Evolutionary conservation across 2,797 vertebrate species (phyloP).

Genomic region (Liasis olivaceus): DNA sequence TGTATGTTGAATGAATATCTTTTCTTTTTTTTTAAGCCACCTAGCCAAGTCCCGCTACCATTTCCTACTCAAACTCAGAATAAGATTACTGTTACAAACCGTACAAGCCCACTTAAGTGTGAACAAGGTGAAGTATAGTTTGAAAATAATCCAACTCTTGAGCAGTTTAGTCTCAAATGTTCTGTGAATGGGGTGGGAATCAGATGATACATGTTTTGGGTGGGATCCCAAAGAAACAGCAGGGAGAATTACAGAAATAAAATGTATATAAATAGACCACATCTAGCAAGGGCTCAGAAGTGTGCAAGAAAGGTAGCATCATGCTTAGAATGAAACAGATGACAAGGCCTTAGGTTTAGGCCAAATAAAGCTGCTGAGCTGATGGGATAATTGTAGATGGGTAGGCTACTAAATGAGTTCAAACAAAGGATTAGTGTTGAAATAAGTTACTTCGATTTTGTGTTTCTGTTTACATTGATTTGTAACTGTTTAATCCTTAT

Average conservation of each 20-base stretch:
- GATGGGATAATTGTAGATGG: not conserved
- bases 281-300: not conserved
- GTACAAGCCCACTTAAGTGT: conserved; percentile 47
- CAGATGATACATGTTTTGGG: not conserved
- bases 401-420: not conserved
- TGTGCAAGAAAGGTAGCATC: not conserved
- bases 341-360: not conserved
- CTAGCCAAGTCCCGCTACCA: not conserved
- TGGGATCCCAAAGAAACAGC: not conserved
- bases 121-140: conserved; percentile 66
- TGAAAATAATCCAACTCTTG: not conserved
- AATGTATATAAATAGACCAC: not conserved
- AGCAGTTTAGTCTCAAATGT: not conserved
- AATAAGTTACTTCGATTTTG: not conserved
- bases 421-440: not conserved
- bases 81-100: conserved; percentile 50
- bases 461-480: not conserved
- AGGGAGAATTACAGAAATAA: not conserved
- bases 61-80: conserved; percentile 24
- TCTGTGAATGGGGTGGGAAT: not conserved
- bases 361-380: not conserved
- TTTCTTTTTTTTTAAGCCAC: conserved; percentile 14
- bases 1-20: not conserved
- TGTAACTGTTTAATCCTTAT: not conserved
- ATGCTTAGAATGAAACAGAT: not conserved